A percentile compares a stretch with the other conserved stretches of the same genome.
Evolutionary conservation across 1,140 invertebrate species (phyloP).

Genomic region (Ephestia elutella): DNA sequence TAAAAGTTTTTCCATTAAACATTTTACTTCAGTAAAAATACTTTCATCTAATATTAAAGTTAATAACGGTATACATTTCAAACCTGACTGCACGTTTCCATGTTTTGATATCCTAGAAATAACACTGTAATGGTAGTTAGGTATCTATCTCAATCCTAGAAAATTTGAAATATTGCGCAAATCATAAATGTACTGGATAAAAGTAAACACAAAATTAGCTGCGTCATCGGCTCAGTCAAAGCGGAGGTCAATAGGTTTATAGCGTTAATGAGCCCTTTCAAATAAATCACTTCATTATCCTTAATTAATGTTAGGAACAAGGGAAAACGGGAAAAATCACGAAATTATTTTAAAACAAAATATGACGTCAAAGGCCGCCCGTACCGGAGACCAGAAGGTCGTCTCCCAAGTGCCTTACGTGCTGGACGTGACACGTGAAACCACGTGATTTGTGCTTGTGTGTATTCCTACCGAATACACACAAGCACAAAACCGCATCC

Average conservation of each 20-base stretch:
- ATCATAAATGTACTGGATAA: too few relatives aligned
- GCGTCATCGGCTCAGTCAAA: neutral
- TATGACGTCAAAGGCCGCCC: neutral
- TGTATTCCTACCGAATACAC: too few relatives aligned
- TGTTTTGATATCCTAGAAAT: too few relatives aligned
- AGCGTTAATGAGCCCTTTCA: slow-evolving; percentile 4
- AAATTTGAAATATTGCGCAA: too few relatives aligned
- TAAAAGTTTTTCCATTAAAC: slow-evolving; percentile 69
- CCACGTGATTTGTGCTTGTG: too few relatives aligned
- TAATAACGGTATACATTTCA: slow-evolving; percentile 42
- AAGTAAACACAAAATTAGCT: neutral
- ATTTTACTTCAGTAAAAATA: slow-evolving; percentile 52
- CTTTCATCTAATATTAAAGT: slow-evolving; percentile 49
- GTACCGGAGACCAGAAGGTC: neutral
- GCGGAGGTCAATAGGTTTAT: slow-evolving; percentile 3
- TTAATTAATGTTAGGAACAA: neutral
- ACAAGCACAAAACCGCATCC: too few relatives aligned
- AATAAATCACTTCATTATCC: slow-evolving; percentile 1
- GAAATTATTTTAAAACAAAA: neutral
- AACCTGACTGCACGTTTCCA: slow-evolving; percentile 28
- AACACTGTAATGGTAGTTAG: too few relatives aligned
- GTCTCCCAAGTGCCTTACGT: too few relatives aligned
- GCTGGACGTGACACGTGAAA: too few relatives aligned
- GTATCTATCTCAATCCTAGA: too few relatives aligned
- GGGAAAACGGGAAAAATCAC: neutral